Conservation (phyloP, 2,888 invertebrate genomes). For the Phlogophora meticulosa region DNA sequence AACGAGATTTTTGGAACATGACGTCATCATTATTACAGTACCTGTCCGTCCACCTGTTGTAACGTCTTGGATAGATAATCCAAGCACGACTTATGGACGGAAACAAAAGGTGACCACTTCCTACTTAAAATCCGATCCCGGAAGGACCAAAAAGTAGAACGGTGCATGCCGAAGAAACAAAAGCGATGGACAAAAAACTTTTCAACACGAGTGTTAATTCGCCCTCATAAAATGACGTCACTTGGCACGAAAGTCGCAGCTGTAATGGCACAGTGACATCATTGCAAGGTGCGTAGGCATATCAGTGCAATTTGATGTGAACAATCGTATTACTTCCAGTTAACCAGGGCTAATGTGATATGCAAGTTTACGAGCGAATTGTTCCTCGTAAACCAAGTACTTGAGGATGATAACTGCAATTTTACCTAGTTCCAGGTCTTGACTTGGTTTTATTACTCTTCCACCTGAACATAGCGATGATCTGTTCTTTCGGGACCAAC, state of each 20-base stretch:
- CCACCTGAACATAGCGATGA: not conserved
- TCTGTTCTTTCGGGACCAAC: not conserved
- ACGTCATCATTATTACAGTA: slow-evolving; percentile 29
- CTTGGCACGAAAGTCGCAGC: slow-evolving; percentile 78
- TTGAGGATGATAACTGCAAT: slow-evolving; percentile 15
- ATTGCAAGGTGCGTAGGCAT: slow-evolving; percentile 67
- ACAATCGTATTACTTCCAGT: slow-evolving; percentile 63
- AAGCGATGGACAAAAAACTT: slow-evolving; percentile 43
- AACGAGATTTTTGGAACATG: slow-evolving; percentile 42
- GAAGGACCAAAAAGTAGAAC: slow-evolving; percentile 31
- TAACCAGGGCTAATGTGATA: slow-evolving; percentile 60
- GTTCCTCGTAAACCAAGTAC: slow-evolving; percentile 41
- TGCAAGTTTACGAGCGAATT: slow-evolving; percentile 59
- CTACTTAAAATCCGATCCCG: slow-evolving; percentile 24
- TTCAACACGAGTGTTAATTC: slow-evolving; percentile 59
- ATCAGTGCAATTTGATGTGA: slow-evolving; percentile 64
- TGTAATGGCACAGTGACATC: slow-evolving; percentile 75
- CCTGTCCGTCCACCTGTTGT: slow-evolving; percentile 4
- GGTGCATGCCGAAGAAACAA: slow-evolving; percentile 17
- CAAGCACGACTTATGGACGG: slow-evolving; percentile 15
- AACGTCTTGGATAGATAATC: slow-evolving; percentile 11
- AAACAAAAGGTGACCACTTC: slow-evolving; percentile 21
- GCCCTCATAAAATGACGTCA: slow-evolving; percentile 80
- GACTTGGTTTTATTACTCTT: slow-evolving; percentile 14
- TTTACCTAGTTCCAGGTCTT: slow-evolving; percentile 17